Percentiles rank a stretch among this genome's conserved stretches.
Conservation (phyloP, 2,113 vertebrate species). For the Pagrus major region DNA sequence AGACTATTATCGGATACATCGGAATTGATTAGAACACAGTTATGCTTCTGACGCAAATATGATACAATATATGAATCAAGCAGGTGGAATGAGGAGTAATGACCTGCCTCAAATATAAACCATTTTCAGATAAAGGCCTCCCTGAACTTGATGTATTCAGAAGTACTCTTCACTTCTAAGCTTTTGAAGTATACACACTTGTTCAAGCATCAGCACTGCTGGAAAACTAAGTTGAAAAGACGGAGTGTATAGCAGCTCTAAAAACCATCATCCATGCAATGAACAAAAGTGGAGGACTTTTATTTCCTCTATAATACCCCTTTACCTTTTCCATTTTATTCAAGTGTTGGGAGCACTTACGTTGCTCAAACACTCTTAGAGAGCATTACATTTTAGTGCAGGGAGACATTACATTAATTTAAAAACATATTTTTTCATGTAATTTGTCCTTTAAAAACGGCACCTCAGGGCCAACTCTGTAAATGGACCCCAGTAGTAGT, state of each 20-base stretch:
- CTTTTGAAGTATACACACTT: background rate
- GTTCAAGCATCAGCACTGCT: background rate
- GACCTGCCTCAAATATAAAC: background rate
- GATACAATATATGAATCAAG: background rate
- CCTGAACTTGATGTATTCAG: background rate
- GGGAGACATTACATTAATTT: background rate
- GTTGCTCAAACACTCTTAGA: slow-evolving; percentile 5
- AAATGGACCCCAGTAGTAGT: background rate
- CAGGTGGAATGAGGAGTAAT: background rate
- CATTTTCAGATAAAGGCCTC: background rate
- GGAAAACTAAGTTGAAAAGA: background rate
- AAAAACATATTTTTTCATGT: slow-evolving; percentile 6
- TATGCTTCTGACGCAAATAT: too few relatives aligned
- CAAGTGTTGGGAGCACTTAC: slow-evolving; percentile 18
- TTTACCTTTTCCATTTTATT: slow-evolving; percentile 13
- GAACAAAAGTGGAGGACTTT: background rate
- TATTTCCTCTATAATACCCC: background rate
- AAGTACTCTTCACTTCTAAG: background rate
- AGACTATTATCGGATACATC: background rate
- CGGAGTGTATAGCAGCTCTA: background rate
- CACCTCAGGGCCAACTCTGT: slow-evolving; percentile 4
- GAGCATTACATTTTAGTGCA: background rate
- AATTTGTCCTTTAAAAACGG: slow-evolving; percentile 22
- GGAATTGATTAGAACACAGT: too few relatives aligned
- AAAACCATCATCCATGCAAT: background rate